These are phyloP conservation scores for Habroteleia sp. DNA, from an alignment of 2,888 invertebrate species.

Conservation along the genomic window DNA sequence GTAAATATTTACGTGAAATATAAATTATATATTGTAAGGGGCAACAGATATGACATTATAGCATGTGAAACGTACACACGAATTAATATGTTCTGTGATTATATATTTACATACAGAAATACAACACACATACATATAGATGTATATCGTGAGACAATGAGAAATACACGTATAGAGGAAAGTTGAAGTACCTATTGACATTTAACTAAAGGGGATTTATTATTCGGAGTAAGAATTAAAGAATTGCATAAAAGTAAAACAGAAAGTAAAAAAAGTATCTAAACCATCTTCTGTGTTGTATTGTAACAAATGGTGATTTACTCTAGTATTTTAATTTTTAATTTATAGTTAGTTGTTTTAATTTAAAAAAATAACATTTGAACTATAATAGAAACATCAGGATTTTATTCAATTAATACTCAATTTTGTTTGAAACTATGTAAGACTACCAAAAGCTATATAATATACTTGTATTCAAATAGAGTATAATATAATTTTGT, in stretches of 20 bases:
- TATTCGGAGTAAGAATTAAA: conserved; percentile 23
- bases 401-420: conserved; percentile 34
- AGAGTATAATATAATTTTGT: conserved; percentile 35
- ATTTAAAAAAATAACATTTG: conserved; percentile 11
- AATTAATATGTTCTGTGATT: conserved; percentile 77
- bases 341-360: conserved; percentile 39
- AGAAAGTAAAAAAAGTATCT: background rate
- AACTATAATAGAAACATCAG: conserved; percentile 15
- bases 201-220: conserved; percentile 38
- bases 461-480: conserved; percentile 33
- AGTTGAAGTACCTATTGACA: conserved; percentile 26
- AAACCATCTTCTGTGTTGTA: conserved; percentile 24
- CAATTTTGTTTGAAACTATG: conserved; percentile 20
- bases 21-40: conserved; percentile 59
- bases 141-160: conserved; percentile 51
- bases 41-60: conserved; percentile 63
- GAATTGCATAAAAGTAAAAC: background rate
- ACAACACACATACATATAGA: conserved; percentile 51
- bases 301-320: conserved; percentile 45
- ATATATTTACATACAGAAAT: conserved; percentile 69
- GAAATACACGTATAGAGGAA: conserved; percentile 24
- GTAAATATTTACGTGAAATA: conserved; percentile 60
- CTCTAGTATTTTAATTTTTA: conserved; percentile 52
- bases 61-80: conserved; percentile 72
- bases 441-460: conserved; percentile 12